These are phyloP conservation scores for Lacanobia wlatinum DNA, from an alignment of 2,888 invertebrate species.

Conservation along the genomic window DNA sequence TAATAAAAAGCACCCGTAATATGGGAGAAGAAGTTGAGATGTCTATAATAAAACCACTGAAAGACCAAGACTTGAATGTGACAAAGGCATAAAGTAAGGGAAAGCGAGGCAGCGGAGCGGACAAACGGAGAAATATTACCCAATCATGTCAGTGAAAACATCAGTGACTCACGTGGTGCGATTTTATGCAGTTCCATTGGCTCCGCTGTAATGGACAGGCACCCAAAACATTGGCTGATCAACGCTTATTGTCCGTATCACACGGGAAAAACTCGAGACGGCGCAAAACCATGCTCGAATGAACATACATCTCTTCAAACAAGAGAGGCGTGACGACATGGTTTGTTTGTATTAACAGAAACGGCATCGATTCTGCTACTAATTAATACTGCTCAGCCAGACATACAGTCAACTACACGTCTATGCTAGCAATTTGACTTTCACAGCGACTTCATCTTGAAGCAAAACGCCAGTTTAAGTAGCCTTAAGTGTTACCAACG, in stretches of 20 bases:
- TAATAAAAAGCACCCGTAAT: too few relatives aligned
- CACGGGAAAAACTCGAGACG: neutral
- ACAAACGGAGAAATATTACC: too few relatives aligned
- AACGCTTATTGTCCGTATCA: neutral
- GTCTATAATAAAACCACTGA: too few relatives aligned
- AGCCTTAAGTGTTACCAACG: neutral
- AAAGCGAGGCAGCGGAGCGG: too few relatives aligned
- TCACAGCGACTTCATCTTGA: neutral
- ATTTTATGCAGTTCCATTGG: too few relatives aligned
- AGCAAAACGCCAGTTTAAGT: neutral
- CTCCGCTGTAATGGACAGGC: too few relatives aligned
- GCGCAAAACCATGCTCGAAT: slow-evolving; percentile 16
- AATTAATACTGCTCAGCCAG: slow-evolving; percentile 11
- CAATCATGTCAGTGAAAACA: too few relatives aligned
- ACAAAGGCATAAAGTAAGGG: too few relatives aligned
- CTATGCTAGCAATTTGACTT: neutral
- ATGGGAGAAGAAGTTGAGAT: too few relatives aligned
- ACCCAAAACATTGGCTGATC: too few relatives aligned
- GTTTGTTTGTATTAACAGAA: slow-evolving; percentile 21
- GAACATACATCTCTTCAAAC: slow-evolving; percentile 22
- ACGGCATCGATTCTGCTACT: neutral
- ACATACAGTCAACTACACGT: neutral
- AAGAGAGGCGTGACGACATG: slow-evolving; percentile 17
- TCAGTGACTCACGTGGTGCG: too few relatives aligned
- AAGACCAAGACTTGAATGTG: too few relatives aligned